Percentiles rank a stretch among this genome's conserved stretches.
These are phyloP conservation scores for Leuciscus idus DNA, from an alignment of 2,113 vertebrate species.

Conservation along the genomic window DNA sequence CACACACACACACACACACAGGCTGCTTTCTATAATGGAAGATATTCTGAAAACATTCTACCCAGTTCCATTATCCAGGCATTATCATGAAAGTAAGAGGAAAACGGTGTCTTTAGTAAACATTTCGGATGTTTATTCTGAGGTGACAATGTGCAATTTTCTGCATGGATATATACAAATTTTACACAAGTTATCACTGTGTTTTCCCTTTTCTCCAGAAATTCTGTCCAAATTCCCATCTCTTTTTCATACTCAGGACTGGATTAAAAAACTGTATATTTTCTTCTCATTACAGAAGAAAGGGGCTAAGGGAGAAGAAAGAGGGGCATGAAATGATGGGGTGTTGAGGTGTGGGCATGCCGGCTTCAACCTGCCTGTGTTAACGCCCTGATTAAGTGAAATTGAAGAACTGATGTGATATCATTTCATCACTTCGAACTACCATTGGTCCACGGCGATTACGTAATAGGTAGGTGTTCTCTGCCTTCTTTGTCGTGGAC, in stretches of 20 bases:
- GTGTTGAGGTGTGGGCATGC: conserved; percentile 13
- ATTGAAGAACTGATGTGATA: too few relatives aligned
- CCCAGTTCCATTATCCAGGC: background rate
- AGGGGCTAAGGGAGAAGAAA: conserved; percentile 45
- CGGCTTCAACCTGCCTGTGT: background rate
- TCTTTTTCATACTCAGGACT: background rate
- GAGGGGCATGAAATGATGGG: conserved; percentile 33
- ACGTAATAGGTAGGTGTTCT: too few relatives aligned
- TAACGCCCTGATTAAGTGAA: background rate
- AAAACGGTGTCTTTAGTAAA: background rate
- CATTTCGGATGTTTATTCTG: background rate
- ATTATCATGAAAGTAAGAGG: conserved; percentile 5
- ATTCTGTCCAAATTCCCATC: background rate
- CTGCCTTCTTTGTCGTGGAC: too few relatives aligned
- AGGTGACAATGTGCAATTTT: background rate
- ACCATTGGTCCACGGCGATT: too few relatives aligned
- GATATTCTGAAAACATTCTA: background rate
- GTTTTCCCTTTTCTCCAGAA: background rate
- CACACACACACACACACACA: conserved; percentile 44
- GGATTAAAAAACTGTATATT: conserved; percentile 61
- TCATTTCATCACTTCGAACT: too few relatives aligned
- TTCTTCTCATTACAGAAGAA: conserved; percentile 63
- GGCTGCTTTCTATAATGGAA: conserved; percentile 21
- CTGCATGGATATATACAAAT: background rate
- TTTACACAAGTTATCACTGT: background rate